phyloP scores from a whole-genome alignment of 2,113 vertebrate species.

The Nothobranchius furzeri region DNA sequence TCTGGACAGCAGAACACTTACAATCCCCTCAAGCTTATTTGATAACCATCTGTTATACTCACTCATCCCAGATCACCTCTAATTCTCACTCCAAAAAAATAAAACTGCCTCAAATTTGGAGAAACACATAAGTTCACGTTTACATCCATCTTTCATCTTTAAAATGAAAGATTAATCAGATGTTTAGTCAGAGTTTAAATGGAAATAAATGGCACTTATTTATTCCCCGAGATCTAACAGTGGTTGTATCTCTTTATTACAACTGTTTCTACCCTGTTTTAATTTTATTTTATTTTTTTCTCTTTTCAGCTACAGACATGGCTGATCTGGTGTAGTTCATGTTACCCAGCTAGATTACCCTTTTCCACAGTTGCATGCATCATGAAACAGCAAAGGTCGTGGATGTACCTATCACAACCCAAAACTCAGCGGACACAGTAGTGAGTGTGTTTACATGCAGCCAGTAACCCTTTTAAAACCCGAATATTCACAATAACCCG shows the following conservation, averaged over 20 bases:
- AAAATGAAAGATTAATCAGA: no score
- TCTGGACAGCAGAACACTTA: no score
- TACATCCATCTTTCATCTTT: no score
- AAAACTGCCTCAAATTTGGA: constrained; percentile 3
- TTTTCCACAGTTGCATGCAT: constrained; percentile 68
- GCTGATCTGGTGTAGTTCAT: constrained; percentile 41
- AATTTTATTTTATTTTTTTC: neutral
- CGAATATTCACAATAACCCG: no score
- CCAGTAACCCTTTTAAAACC: no score
- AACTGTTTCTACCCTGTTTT: neutral
- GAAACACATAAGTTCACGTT: neutral
- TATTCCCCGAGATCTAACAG: neutral
- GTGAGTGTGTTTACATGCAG: no score
- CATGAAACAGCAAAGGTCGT: constrained; percentile 64
- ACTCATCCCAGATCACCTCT: constrained; percentile 27
- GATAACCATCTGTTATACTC: neutral
- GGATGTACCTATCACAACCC: constrained; percentile 53
- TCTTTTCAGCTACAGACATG: constrained; percentile 34
- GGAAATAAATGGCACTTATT: constrained; percentile 10
- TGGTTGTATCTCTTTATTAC: neutral
- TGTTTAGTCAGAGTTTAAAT: neutral
- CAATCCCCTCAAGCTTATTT: no score
- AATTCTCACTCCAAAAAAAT: constrained; percentile 18
- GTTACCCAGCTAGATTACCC: constrained; percentile 32
- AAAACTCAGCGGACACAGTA: constrained; percentile 16